Base-by-base conservation (phyloP, 2,888 invertebrate species). In the Nemotelus nigrinus region DNA sequence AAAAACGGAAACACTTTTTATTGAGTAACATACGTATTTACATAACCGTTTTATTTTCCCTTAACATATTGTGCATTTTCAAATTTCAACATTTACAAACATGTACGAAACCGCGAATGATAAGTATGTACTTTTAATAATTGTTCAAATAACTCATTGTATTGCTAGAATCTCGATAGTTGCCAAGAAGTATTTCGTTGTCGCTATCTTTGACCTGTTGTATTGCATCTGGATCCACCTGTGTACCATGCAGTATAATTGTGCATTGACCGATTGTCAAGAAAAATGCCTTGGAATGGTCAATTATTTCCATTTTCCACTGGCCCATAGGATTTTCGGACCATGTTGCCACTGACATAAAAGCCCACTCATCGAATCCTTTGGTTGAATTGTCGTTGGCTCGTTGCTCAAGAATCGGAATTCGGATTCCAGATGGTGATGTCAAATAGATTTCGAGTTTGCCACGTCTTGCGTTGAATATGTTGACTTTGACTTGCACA, bases 271-370 rank as follows among this genome's bases (percentile, higher is more conserved):
- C 80, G 65, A 82, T 79, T 48, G 45, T 43, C 7, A 78, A 58
- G 55, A 45, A 58, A 48, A 41, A 48, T 8, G 39, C 2, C 7
- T 60, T 44, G 0, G 6, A 45, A 39, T 47, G 78, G 80, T 90
- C 90, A 53, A 84, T 81, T 78, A 89, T 86, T 68, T 86, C 84
- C 63, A 91, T 83, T 3, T 82, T 89, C 94, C 94, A 94, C 25
- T 86, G 83, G 0, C 97, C 97, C 7, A 84, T 84, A 0, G 96
- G 92, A 79, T 90, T 87, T 86, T 97, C 97, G 0, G 96, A 96
- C 97, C 97, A 98, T 0, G 93, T 94, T 82, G 94, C 96, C 0
- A 96, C 94, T 0, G 96, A 95, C 90, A 94, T 94, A 83, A 98
- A 93, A 5, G 92, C 92, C 97, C 97, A 98, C 82, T 92, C 89